These are phyloP conservation scores for Cyprinella venusta DNA, from an alignment of 2,797 vertebrate species.

Conservation along the genomic window DNA sequence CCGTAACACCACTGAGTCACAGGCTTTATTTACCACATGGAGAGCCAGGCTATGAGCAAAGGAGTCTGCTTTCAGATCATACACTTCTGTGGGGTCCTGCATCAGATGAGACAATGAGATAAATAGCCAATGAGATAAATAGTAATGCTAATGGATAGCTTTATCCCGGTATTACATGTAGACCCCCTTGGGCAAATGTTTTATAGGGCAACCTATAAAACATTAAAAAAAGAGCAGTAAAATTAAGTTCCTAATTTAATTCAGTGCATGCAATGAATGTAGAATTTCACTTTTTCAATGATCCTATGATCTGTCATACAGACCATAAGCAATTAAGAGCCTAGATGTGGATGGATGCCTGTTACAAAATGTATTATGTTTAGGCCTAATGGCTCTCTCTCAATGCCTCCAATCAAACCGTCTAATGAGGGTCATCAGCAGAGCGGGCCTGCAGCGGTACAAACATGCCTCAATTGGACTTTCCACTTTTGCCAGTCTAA, in stretches of 20 bases:
- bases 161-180: neutral
- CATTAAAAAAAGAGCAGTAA: neutral
- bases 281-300: neutral
- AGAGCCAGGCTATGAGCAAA: neutral
- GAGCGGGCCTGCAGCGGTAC: constrained; percentile 5
- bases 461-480: constrained; percentile 28
- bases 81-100: neutral
- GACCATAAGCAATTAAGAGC: neutral
- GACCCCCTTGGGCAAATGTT: neutral
- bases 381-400: constrained; percentile 12
- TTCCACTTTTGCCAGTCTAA: constrained; percentile 23
- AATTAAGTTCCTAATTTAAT: neutral
- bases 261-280: neutral
- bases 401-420: constrained; percentile 29
- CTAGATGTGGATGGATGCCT: neutral
- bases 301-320: neutral
- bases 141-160: neutral
- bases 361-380: constrained; percentile 10
- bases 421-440: constrained; percentile 38
- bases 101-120: no score
- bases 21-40: neutral
- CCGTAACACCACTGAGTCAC: neutral
- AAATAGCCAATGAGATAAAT: neutral
- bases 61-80: neutral
- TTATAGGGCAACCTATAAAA: neutral